Evolutionary conservation across 2,888 invertebrate genomes (phyloP).

Genomic region (Drosophila quinaria): DNA sequence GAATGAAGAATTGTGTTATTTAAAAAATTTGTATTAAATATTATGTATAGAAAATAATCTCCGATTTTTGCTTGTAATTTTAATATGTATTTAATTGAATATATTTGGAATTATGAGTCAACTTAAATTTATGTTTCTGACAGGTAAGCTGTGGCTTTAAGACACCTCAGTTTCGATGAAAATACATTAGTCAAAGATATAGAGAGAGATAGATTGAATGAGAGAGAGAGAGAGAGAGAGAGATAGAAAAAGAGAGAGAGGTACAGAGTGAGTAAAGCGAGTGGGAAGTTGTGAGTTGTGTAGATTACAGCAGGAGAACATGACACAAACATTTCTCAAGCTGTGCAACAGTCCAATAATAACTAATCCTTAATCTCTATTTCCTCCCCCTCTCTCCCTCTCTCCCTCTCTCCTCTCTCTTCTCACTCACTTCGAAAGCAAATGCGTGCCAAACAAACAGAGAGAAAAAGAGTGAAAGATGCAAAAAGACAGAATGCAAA

Average conservation of each 20-base stretch:
- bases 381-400: background rate
- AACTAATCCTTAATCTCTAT: constrained; percentile 40
- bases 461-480: constrained; percentile 43
- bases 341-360: constrained; percentile 48
- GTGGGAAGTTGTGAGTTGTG: constrained; percentile 52
- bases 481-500: constrained; percentile 44
- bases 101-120: too few species aligned
- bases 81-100: too few species aligned
- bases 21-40: too few species aligned
- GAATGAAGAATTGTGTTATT: too few species aligned
- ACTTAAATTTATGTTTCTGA: too few species aligned
- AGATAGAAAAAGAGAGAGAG: background rate
- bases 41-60: too few species aligned
- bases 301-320: constrained; percentile 62
- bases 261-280: background rate
- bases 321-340: constrained; percentile 73
- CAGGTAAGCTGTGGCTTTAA: too few species aligned
- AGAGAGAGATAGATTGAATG: background rate
- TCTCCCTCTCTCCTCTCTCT: background rate
- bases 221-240: background rate
- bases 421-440: background rate
- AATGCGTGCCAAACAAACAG: constrained; percentile 51
- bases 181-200: background rate
- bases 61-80: too few species aligned
- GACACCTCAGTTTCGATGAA: too few species aligned